A percentile compares a stretch with the other conserved stretches of the same genome.
These are phyloP conservation scores for Danio albolineatus DNA, from an alignment of 2,797 vertebrate species.

Conservation along the genomic window DNA sequence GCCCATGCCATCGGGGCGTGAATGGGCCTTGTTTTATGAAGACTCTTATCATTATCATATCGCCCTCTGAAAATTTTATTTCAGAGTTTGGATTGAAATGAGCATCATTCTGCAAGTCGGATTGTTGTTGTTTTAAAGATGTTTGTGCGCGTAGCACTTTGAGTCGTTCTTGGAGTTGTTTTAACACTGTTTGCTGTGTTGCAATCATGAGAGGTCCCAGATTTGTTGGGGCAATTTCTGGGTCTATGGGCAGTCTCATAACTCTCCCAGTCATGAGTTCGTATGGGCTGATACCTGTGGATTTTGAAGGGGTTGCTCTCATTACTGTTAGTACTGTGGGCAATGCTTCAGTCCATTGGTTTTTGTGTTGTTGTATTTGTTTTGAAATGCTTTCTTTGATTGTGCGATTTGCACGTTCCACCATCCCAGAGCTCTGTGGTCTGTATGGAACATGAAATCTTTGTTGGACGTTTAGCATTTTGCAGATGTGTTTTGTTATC, in stretches of 20 bases:
- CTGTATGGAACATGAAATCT: neutral
- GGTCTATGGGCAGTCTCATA: slow-evolving; percentile 37
- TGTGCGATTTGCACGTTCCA: accelerated
- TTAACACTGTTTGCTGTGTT: slow-evolving; percentile 24
- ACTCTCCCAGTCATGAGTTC: slow-evolving; percentile 41
- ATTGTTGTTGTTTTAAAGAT: slow-evolving; percentile 21
- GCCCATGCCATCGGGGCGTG: slow-evolving; percentile 25
- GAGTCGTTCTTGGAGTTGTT: slow-evolving; percentile 16
- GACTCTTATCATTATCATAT: slow-evolving; percentile 9
- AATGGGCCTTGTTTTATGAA: slow-evolving; percentile 37
- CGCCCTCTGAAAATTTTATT: slow-evolving; percentile 28
- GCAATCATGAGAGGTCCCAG: neutral
- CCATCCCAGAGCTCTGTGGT: neutral
- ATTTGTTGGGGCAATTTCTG: neutral
- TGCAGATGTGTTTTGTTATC: neutral
- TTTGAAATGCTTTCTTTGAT: neutral
- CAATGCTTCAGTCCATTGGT: neutral
- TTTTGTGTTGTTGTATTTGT: neutral
- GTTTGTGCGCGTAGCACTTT: slow-evolving; percentile 10
- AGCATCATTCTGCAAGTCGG: slow-evolving; percentile 8
- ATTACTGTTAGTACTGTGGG: slow-evolving; percentile 34
- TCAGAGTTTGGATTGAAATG: slow-evolving; percentile 1
- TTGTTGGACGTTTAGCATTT: neutral
- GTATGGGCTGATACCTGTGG: slow-evolving; percentile 19
- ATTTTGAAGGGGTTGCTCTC: slow-evolving; percentile 13